phyloP scores from a whole-genome alignment of 64 coral and sea anemone species.

The Stichodactyla mertensii region DNA sequence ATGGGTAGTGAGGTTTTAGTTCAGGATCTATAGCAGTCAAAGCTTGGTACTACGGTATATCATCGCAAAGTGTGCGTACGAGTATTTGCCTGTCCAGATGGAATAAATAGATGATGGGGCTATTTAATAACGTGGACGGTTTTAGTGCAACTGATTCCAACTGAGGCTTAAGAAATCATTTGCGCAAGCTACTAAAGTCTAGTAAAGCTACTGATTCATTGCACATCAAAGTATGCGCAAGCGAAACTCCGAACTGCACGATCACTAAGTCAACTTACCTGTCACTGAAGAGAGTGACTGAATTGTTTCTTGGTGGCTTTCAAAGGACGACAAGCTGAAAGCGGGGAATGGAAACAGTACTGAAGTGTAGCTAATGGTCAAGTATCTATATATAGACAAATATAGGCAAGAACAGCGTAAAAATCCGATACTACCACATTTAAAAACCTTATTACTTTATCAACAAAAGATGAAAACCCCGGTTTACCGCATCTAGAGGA shows the following conservation, averaged over 20 bases:
- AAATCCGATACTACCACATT: background rate
- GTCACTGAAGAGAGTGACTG: background rate
- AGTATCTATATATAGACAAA: background rate
- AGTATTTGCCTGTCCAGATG: too few relatives aligned
- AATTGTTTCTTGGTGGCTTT: background rate
- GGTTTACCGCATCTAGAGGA: background rate
- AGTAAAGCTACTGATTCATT: background rate
- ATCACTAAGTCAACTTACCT: background rate
- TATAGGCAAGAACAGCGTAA: background rate
- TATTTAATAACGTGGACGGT: too few relatives aligned
- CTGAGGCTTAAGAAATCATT: too few relatives aligned
- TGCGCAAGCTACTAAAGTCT: background rate
- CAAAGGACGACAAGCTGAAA: background rate
- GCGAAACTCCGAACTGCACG: background rate
- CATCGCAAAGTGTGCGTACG: too few relatives aligned
- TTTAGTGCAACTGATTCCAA: too few relatives aligned
- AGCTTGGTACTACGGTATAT: too few relatives aligned
- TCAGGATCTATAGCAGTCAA: too few relatives aligned
- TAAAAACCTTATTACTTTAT: background rate
- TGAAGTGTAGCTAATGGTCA: background rate
- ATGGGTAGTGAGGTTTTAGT: too few relatives aligned
- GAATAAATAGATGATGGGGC: too few relatives aligned
- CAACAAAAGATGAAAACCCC: background rate
- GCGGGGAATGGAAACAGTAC: background rate
- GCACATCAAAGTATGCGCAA: background rate